These are phyloP conservation scores for Otus sunia DNA, from an alignment of 2,113 vertebrate genomes.

Conservation along the genomic window DNA sequence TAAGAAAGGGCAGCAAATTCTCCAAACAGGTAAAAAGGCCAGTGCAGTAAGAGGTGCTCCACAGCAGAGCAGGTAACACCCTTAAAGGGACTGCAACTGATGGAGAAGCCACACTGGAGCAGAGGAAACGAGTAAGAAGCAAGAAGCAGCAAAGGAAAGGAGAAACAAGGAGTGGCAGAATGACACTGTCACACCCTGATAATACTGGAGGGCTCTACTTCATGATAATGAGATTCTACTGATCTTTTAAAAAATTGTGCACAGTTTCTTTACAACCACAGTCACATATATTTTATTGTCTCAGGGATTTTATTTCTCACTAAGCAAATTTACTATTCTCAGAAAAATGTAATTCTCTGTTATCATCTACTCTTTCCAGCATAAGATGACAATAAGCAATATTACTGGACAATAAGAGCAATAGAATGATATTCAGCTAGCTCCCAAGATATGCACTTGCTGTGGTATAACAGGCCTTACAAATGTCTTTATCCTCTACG, in stretches of 20 bases:
- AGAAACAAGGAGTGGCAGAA: not conserved
- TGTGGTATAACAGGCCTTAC: not conserved
- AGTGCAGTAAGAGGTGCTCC: not conserved
- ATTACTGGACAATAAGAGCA: not conserved
- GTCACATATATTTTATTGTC: not conserved
- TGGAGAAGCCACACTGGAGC: not conserved
- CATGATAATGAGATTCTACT: not conserved
- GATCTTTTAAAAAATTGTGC: not conserved
- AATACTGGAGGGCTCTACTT: not conserved
- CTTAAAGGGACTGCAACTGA: accelerated
- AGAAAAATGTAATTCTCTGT: not conserved
- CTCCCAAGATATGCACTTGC: not conserved
- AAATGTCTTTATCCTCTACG: not conserved
- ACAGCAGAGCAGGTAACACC: not conserved
- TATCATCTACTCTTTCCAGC: not conserved
- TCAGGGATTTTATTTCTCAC: not conserved
- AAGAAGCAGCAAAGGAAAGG: not conserved
- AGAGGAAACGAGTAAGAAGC: not conserved
- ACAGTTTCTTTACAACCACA: not conserved
- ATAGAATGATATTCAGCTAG: not conserved
- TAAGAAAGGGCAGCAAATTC: not conserved
- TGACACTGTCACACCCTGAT: not conserved
- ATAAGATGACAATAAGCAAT: not conserved
- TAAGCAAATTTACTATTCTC: not conserved
- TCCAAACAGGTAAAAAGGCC: not conserved